Evolutionary conservation across 1,140 invertebrate species (phyloP).

Genomic region (Popillia japonica): DNA sequence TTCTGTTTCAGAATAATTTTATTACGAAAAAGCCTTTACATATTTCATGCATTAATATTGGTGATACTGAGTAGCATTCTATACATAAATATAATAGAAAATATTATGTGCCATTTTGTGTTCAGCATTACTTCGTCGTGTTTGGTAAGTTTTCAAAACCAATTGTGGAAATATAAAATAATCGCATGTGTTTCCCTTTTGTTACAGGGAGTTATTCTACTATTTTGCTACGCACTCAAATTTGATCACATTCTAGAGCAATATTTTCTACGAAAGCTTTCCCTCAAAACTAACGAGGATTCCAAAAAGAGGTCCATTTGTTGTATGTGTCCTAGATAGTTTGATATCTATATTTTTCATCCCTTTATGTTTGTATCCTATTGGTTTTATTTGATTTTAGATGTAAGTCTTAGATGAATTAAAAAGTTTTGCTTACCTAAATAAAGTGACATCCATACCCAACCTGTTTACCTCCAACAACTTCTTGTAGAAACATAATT

Average conservation of each 20-base stretch:
- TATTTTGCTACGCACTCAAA: constrained; percentile 34
- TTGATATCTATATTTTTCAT: neutral
- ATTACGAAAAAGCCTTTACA: constrained; percentile 16
- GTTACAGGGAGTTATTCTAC: neutral
- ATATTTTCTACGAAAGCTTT: constrained; percentile 18
- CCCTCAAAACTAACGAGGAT: neutral
- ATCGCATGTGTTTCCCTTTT: neutral
- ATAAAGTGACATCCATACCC: too few species aligned
- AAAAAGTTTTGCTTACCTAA: neutral
- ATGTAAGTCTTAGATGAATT: neutral
- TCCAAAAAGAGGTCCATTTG: constrained; percentile 6
- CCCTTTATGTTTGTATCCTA: neutral
- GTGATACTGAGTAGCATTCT: constrained; percentile 24
- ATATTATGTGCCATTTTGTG: constrained; percentile 26
- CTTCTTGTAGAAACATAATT: too few species aligned
- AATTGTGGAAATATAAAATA: neutral
- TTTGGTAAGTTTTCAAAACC: neutral
- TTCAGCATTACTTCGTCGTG: constrained; percentile 4
- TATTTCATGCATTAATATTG: constrained; percentile 11
- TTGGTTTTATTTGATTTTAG: neutral
- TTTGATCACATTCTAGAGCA: constrained; percentile 9
- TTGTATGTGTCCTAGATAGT: constrained; percentile 6
- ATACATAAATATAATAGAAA: constrained; percentile 35
- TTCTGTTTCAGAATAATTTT: constrained; percentile 6
- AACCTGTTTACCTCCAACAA: too few species aligned